Percentiles rank a stretch among this genome's conserved stretches.
phyloP scores from a whole-genome alignment of 2,113 vertebrate species.

The Siphamia tubifer region DNA sequence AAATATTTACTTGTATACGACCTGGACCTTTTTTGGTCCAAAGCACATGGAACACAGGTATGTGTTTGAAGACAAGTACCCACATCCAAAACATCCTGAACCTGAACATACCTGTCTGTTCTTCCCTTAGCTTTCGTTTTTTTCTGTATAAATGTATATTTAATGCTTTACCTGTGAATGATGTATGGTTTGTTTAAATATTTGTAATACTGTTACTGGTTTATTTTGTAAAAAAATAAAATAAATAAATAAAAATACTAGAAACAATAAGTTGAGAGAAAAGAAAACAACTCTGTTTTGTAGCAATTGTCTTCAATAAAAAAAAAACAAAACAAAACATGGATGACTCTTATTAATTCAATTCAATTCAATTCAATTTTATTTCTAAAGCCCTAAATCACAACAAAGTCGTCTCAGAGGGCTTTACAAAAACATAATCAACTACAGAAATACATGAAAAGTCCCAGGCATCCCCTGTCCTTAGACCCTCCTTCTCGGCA shows the following conservation, averaged over 20 bases:
- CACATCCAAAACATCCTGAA: slow-evolving; percentile 17
- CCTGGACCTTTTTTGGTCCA: background rate
- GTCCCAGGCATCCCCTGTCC: too few relatives aligned
- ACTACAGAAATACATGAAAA: too few relatives aligned
- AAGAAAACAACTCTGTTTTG: slow-evolving; percentile 22
- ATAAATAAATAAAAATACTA: slow-evolving; percentile 9
- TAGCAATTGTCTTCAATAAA: slow-evolving; percentile 53
- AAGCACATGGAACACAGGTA: slow-evolving; percentile 10
- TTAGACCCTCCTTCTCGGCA: too few relatives aligned
- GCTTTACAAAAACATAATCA: too few relatives aligned
- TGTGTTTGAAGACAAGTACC: background rate
- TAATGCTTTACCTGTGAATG: slow-evolving; percentile 66
- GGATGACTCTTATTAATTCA: too few relatives aligned
- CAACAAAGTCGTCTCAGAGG: too few relatives aligned
- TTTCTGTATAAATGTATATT: slow-evolving; percentile 74
- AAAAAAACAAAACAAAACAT: slow-evolving; percentile 31
- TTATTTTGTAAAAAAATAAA: slow-evolving; percentile 65
- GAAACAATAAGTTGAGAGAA: slow-evolving; percentile 14
- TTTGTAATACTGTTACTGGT: slow-evolving; percentile 70
- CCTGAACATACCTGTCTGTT: slow-evolving; percentile 21
- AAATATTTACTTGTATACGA: background rate
- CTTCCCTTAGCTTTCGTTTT: slow-evolving; percentile 39
- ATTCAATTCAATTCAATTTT: too few relatives aligned
- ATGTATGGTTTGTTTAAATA: slow-evolving; percentile 58
- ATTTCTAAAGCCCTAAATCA: too few relatives aligned